Evolutionary conservation across 2,797 vertebrate genomes (phyloP), one percentile per base, ranked within the genome.

Genomic region (Cuniculus paca): DNA sequence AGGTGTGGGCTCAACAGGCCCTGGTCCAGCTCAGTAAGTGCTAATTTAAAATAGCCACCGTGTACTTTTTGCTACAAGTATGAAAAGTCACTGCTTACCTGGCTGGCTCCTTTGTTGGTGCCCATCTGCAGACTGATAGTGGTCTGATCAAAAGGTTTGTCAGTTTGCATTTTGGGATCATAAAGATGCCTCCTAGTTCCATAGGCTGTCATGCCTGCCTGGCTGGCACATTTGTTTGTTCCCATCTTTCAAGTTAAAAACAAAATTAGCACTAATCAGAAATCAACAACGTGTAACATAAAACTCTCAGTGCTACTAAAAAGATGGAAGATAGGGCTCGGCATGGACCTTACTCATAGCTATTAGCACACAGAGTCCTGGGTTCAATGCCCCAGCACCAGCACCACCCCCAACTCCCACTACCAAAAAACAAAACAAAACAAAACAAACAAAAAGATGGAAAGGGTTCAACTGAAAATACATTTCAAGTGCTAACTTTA

Each of bases 71-170:
- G 54, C 34, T 13, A 5, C 26, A 60, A 24, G 20, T 10, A 88
- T 6, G 19, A 77, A 45, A 65, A 70, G 20, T 34, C 0, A 5
- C 31, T 14, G 19, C 97, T 98, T 98, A 99, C 99, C 99, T 99
- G 99, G 78, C 99, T 99, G 95, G 99, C 99, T 96, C 99, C 99
- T 99, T 99, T 99, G 98, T 99, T 99, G 90, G 99, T 99, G 79
- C 99, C 99, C 99, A 99, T 99, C 98, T 99, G 99, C 88, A 99
- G 98, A 95, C 99, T 99, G 97, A 99, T 99, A 3, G 99, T 99
- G 26, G 99, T 99, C 99, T 99, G 99, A 98, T 99, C 99, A 60
- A 99, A 99, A 20, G 99, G 99, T 89, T 99, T 99, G 98, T 99
- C 99, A 0, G 99, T 99, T 90, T 99, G 99, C 97, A 99, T 99